Evolutionary conservation across 2,797 vertebrate species (phyloP).

Genomic region (Pteropus rufus): DNA sequence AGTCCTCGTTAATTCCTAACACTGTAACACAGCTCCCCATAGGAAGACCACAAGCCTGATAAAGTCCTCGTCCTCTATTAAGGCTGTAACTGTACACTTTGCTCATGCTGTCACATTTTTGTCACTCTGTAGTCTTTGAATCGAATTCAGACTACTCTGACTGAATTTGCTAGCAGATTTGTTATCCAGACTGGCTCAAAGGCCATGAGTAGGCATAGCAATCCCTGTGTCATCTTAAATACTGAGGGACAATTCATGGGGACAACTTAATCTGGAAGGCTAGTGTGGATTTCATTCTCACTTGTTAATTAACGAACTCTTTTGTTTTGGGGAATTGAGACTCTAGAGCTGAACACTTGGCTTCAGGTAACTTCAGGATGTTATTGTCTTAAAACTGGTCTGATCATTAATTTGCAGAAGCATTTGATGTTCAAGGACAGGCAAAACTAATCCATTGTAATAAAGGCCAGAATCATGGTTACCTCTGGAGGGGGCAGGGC

Average conservation of each 20-base stretch:
- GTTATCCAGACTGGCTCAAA: conserved; percentile 32
- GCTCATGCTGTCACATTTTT: conserved; percentile 5
- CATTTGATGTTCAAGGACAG: not conserved
- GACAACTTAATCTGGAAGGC: not conserved
- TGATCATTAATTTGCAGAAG: not conserved
- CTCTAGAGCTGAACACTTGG: not conserved
- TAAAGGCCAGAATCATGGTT: not conserved
- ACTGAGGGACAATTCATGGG: not conserved
- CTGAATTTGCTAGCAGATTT: not conserved
- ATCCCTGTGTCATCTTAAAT: not conserved
- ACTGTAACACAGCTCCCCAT: not conserved
- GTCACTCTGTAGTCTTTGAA: conserved; percentile 30
- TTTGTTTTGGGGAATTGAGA: not conserved
- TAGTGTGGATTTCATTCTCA: conserved; percentile 13
- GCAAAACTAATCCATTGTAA: not conserved
- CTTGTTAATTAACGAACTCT: conserved; percentile 7
- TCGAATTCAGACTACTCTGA: not conserved
- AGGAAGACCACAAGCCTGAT: not conserved
- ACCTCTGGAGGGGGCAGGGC: not conserved
- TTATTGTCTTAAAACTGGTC: not conserved
- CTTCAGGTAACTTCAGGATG: not conserved
- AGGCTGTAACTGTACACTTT: not conserved
- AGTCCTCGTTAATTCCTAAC: not conserved
- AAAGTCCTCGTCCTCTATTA: not conserved
- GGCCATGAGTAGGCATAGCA: not conserved